Percentiles rank a stretch among this genome's conserved stretches.
Evolutionary conservation across 2,113 vertebrate species (phyloP).

Genomic region (Anolis carolinensis): DNA sequence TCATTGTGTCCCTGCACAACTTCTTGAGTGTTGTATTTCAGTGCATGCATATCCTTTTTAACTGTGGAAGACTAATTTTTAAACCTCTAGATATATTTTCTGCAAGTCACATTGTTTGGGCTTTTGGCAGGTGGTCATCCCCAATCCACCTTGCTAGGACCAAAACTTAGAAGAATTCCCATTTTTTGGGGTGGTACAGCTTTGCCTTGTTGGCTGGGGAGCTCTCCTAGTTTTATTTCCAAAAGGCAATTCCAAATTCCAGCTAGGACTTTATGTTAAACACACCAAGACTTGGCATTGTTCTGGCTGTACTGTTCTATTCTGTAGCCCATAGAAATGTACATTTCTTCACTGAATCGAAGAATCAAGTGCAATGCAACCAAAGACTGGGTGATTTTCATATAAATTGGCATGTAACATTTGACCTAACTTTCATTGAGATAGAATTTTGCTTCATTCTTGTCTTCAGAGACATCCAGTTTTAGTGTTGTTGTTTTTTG

Average conservation of each 20-base stretch:
- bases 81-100: neutral
- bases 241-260: too few relatives aligned
- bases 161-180: too few relatives aligned
- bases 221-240: too few relatives aligned
- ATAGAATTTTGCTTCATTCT: neutral
- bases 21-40: conserved; percentile 96
- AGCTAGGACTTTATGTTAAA: neutral
- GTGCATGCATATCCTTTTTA: conserved; percentile 97
- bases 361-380: neutral
- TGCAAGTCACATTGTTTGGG: neutral
- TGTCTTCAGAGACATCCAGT: neutral
- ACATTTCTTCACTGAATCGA: neutral
- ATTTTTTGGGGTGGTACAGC: too few relatives aligned
- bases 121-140: neutral
- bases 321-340: neutral
- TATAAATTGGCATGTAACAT: neutral
- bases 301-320: neutral
- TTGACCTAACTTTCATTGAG: neutral
- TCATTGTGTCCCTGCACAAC: conserved; percentile 96
- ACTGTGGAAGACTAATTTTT: neutral
- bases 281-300: neutral
- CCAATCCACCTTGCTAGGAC: neutral
- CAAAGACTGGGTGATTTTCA: neutral
- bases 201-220: too few relatives aligned
- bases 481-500: neutral